Evolutionary conservation across 2,797 vertebrate genomes (phyloP), one percentile per base, ranked within the genome.

Genomic region (Microcaecilia unicolor): DNA sequence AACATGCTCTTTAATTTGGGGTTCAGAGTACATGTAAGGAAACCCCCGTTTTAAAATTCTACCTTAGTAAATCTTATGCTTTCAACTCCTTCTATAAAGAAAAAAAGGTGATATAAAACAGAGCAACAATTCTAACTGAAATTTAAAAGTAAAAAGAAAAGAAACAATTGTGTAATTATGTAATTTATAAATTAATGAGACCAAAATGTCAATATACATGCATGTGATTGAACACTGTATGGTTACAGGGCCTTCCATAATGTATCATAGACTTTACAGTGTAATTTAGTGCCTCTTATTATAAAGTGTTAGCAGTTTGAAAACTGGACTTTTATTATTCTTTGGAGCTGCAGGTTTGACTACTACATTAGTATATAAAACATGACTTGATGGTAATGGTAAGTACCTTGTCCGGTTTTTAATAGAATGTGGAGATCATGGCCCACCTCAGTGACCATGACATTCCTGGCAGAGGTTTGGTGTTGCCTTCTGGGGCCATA

Each of bases 261-360:
- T n/a, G 81, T 85, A 80, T 83, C 78, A 80, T 80, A 73, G 62
- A 70, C 74, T 77, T 83, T 76, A 63, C 72, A 61, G 79, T 85
- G 79, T 84, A 74, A 81, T 77, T 80, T 81, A 78, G 83, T 84
- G 83, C 79, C 83, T 85, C 81, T 84, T 85, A 82, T 39, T 76
- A 73, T 76, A 81, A 82, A 81, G 80, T 78, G 80, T 85, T 84
- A 84, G 78, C 64, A 70, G 71, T 62, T 63, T 53, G 63, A 68
- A 75, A 59, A 64, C 9, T 42, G 44, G 55, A 44, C 48, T 65
- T 68, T 75, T 66, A 55, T 38, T n/a, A n/a, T n/a, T n/a, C n/a
- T n/a, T n/a, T n/a, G n/a, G n/a, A n/a, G n/a, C n/a, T n/a, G n/a
- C n/a, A n/a, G n/a, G 60, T 67, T 72, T 76, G 52, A 70, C 48